A percentile compares a stretch with the other conserved stretches of the same genome.
Evolutionary conservation across 2,113 vertebrate genomes (phyloP).

Genomic region (Nestor notabilis): DNA sequence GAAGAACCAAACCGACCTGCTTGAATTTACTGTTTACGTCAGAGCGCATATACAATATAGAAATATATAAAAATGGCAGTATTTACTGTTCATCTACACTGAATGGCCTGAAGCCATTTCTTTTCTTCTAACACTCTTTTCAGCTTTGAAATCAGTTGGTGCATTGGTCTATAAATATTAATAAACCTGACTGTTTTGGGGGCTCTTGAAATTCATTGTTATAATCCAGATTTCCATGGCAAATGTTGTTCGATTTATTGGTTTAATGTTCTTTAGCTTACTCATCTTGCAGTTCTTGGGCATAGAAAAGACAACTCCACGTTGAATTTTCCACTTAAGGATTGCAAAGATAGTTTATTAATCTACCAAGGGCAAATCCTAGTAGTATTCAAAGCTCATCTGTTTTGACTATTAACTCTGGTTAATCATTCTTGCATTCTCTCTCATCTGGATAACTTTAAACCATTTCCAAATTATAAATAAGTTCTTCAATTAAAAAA

Average conservation of each 20-base stretch:
- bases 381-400: slow-evolving; percentile 5
- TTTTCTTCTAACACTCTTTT: slow-evolving; percentile 38
- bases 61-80: slow-evolving; percentile 47
- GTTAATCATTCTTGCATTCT: neutral
- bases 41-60: slow-evolving; percentile 15
- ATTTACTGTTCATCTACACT: slow-evolving; percentile 44
- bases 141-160: slow-evolving; percentile 21
- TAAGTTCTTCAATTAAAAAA: neutral
- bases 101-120: slow-evolving; percentile 35
- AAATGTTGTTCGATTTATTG: neutral
- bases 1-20: neutral
- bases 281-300: neutral
- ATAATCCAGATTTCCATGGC: neutral
- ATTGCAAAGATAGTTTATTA: slow-evolving; percentile 8
- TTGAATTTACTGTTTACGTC: slow-evolving; percentile 47
- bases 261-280: neutral
- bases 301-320: neutral
- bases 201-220: neutral
- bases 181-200: neutral
- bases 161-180: slow-evolving; percentile 30
- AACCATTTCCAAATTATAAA: slow-evolving; percentile 52
- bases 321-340: neutral
- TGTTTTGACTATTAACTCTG: slow-evolving; percentile 11
- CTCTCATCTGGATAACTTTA: slow-evolving; percentile 6
- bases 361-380: slow-evolving; percentile 3